Percentiles rank a stretch among this genome's conserved stretches.
Evolutionary conservation across 2,113 vertebrate species (phyloP).

Genomic region (Oncorhynchus clarkii): DNA sequence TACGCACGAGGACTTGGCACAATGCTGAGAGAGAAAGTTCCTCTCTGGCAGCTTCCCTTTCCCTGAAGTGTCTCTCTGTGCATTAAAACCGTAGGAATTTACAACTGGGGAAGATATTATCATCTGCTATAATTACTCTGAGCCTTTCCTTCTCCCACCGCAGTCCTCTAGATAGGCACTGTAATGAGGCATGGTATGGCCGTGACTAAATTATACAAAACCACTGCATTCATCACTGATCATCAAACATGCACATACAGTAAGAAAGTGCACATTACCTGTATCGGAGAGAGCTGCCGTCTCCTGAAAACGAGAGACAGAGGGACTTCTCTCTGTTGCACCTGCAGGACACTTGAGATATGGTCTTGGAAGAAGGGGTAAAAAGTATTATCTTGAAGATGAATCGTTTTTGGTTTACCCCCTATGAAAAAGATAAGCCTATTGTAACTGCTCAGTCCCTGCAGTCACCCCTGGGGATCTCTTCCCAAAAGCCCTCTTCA

Average conservation of each 20-base stretch:
- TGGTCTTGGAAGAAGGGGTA: slow-evolving; percentile 18
- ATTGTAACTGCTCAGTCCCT: slow-evolving; percentile 2
- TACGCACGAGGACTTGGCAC: slow-evolving; percentile 34
- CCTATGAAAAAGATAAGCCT: slow-evolving; percentile 36
- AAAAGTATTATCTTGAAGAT: slow-evolving; percentile 37
- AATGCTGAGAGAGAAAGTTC: slow-evolving; percentile 52
- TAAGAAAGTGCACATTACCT: slow-evolving; percentile 53
- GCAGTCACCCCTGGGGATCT: slow-evolving; percentile 9
- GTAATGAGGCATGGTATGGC: slow-evolving; percentile 62
- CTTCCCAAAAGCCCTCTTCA: slow-evolving; percentile 11
- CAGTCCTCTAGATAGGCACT: slow-evolving; percentile 37
- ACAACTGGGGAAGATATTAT: slow-evolving; percentile 13
- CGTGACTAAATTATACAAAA: slow-evolving; percentile 51
- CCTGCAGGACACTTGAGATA: slow-evolving; percentile 10
- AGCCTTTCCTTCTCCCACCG: slow-evolving; percentile 41
- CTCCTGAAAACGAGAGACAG: slow-evolving; percentile 9
- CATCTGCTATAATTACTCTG: slow-evolving; percentile 58
- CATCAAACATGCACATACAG: not conserved
- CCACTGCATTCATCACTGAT: slow-evolving; percentile 38
- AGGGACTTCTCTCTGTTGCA: not conserved
- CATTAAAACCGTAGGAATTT: slow-evolving; percentile 18
- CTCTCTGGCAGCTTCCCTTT: slow-evolving; percentile 26
- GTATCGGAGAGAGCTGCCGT: slow-evolving; percentile 37
- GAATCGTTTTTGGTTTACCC: slow-evolving; percentile 40
- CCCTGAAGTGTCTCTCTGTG: slow-evolving; percentile 14